Evolutionary conservation across 2,888 invertebrate species (phyloP).

Genomic region (Sminthurides aquaticus): DNA sequence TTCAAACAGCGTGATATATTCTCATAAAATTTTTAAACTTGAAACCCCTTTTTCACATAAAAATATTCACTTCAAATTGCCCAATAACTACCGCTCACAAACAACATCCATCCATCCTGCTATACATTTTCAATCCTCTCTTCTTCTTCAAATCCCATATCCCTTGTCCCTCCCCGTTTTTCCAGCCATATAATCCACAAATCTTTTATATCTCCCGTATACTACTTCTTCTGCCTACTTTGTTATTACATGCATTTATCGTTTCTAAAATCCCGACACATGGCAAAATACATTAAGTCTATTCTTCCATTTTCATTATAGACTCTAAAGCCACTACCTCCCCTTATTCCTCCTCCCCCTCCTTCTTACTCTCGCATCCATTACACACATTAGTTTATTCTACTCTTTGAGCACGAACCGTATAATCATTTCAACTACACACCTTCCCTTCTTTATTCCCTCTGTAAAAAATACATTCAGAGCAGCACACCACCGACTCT

Average conservation of each 20-base stretch:
- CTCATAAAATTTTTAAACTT: background rate
- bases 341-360: background rate
- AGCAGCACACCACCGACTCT: too few species aligned
- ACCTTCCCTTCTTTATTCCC: background rate
- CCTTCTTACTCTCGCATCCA: background rate
- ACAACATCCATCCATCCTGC: constrained; percentile 1
- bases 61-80: constrained; percentile 5
- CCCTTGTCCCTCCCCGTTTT: background rate
- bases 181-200: too few species aligned
- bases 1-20: background rate
- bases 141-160: background rate
- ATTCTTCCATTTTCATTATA: background rate
- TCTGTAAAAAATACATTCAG: background rate
- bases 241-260: background rate
- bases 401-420: background rate
- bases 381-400: too few species aligned
- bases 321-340: background rate
- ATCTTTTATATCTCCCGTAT: background rate
- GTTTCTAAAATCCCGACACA: constrained; percentile 1
- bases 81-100: background rate
- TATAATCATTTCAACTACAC: background rate
- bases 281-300: constrained; percentile 4
- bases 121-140: too few species aligned
- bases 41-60: constrained; percentile 1
- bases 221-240: background rate